Conservation (phyloP, 1,140 invertebrate species). For the Solenopsis fugax region DNA sequence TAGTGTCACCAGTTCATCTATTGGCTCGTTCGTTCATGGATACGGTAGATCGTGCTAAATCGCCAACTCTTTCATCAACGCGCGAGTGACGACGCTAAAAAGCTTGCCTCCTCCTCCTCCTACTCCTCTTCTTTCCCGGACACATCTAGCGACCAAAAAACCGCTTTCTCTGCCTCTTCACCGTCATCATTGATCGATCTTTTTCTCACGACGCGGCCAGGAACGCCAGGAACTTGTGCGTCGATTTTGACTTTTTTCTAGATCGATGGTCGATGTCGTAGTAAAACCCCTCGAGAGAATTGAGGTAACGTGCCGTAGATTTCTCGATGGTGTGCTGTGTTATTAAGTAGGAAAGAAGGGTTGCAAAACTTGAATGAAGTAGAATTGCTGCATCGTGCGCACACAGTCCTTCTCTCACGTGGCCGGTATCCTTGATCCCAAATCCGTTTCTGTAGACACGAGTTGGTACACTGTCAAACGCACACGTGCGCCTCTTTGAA, state of each 20-base stretch:
- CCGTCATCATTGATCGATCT: background rate
- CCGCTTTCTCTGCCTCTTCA: slow-evolving; percentile 17
- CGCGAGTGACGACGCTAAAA: slow-evolving; percentile 12
- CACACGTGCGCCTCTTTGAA: background rate
- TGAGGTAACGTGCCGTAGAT: slow-evolving; percentile 58
- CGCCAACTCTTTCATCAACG: slow-evolving; percentile 9
- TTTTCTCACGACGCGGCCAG: background rate
- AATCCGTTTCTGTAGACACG: slow-evolving; percentile 1
- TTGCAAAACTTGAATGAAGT: slow-evolving; percentile 47
- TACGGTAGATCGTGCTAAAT: slow-evolving; percentile 6
- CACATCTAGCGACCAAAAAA: slow-evolving; percentile 7
- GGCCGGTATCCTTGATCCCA: slow-evolving; percentile 22
- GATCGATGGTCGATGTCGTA: slow-evolving; percentile 2
- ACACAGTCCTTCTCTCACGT: slow-evolving; percentile 40
- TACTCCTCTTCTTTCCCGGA: background rate
- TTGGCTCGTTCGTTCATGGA: background rate
- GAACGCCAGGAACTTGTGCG: slow-evolving; percentile 10
- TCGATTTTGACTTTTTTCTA: slow-evolving; percentile 55
- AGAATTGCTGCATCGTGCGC: slow-evolving; percentile 55
- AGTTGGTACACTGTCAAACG: background rate
- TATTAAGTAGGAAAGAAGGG: slow-evolving; percentile 43
- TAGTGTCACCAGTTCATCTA: background rate
- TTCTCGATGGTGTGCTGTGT: slow-evolving; percentile 44
- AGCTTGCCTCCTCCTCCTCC: background rate
- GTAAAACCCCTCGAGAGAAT: slow-evolving; percentile 44